phyloP scores from a whole-genome alignment of 2,113 vertebrate genomes.

The Coryphaenoides rupestris region DNA sequence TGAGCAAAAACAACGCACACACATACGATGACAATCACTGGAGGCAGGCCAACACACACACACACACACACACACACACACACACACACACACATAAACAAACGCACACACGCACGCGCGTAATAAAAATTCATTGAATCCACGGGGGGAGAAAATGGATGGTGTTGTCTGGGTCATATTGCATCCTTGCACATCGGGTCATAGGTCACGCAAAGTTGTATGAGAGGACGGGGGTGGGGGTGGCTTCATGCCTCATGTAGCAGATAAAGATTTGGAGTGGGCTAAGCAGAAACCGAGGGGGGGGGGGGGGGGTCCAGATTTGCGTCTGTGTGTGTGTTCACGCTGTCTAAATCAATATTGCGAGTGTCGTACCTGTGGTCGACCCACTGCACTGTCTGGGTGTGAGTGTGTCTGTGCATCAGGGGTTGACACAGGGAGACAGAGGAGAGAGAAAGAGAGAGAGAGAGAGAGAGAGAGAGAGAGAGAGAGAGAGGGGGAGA shows the following conservation, averaged over 20 bases:
- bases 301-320: constrained; percentile 14
- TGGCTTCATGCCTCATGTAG: constrained; percentile 97
- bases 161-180: constrained; percentile 94
- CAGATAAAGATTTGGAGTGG: constrained; percentile 87
- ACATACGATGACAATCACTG: constrained; percentile 5
- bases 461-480: no score
- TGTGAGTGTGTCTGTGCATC: no score
- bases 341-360: constrained; percentile 21
- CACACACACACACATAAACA: constrained; percentile 7
- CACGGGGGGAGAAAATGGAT: constrained; percentile 87
- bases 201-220: constrained; percentile 84
- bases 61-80: background rate
- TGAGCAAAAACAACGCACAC: constrained; percentile 33
- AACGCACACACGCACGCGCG: constrained; percentile 30
- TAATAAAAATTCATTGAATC: constrained; percentile 99
- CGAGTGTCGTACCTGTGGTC: constrained; percentile 1
- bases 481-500: background rate
- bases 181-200: constrained; percentile 84
- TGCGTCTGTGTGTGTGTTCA: constrained; percentile 17
- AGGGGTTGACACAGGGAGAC: no score
- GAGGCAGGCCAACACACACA: constrained; percentile 42
- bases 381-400: constrained; percentile 7
- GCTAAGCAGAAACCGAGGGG: constrained; percentile 25
- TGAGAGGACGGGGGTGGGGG: constrained; percentile 87
- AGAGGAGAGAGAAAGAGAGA: no score